Base-by-base conservation (phyloP, 2,113 vertebrate genomes). In the Salvelinus alpinus region DNA sequence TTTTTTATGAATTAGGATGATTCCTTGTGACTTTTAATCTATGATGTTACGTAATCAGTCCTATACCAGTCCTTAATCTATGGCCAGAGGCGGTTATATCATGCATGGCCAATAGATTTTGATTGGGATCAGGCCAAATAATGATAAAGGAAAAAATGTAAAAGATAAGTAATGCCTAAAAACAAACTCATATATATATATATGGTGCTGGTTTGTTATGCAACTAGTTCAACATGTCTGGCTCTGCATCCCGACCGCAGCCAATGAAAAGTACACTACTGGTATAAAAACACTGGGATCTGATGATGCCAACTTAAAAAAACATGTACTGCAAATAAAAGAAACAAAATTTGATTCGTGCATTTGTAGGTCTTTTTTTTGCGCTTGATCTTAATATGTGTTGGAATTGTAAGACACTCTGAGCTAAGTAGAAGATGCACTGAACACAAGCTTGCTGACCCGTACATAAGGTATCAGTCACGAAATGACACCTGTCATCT, bases 251-350 rank as follows among this genome's bases (percentile, higher is more conserved):
- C 85, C 82, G 84, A 77, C 86, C 85, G 92, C 94, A 85, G 86
- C 87, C 93, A 91, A 90, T 91, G 78, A 92, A 90, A 89, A 84
- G 94, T 94, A 94, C 94, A 94, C 94, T 94, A 94, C 92, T 94
- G 93, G 92, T 95, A 94, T 92, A 92, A 92, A 94, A 91, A 92
- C 95, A 93, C 91, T 94, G 95, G 94, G 93, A 94, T 88, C 94
- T 91, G 92, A 93, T 91, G 89, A 90, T 90, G 88, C 87, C 90
- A 82, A 90, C 81, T 86, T 86, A 82, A 81, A 78, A 82, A 80
- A 90, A 91, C 66, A 90, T 91, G 88, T 92, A 92, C 89, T 93
- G 87, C 90, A 91, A 93, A 92, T 94, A 93, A 94, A 94, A 83
- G n/a, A 87, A 90, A 87, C 82, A 85, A 88, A 87, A 89, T 89